Evolutionary conservation across 1,140 invertebrate species (phyloP), one percentile per base, ranked within the genome.

Genomic region (Formica exsecta): DNA sequence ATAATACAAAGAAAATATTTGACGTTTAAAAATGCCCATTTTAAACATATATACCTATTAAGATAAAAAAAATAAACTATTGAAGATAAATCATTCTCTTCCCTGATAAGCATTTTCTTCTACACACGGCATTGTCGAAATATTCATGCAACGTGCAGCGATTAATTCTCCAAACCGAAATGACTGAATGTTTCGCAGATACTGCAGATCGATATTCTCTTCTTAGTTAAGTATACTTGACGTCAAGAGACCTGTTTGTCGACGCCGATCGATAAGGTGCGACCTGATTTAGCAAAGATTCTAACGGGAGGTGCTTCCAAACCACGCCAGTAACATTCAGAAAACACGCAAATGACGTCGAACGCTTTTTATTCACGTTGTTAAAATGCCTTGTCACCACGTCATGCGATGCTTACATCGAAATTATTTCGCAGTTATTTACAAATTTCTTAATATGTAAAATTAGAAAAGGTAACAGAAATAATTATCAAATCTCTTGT

Each of bases 181-280:
- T 16, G 65, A 48, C 38, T 19, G 32, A 70, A 41, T 25, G 77
- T 57, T 64, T 84, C 65, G 38, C 57, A 25, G 57, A 87, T 76
- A 70, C 51, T 51, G 22, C 68, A 22, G 65, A 85, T 89, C 86
- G 71, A 89, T 83, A 80, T 32, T 61, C 16, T 70, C 64, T 87
- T 85, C 61, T 66, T 57, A 38, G 70, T 62, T 41, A 32, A 54
- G 54, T 54, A 61, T 19, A 62, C 38, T 48, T 65, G 48, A 66
- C 29, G 71, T 41, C 36, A 25, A 54, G 57, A 44, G 79, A 87
- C 61, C 68, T 6, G 79, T 61, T 76, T 68, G 86, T 76, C 86
- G 51, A 41, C 25, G 29, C 6, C 32, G 64, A 73, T 85, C 87
- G 86, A 88, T 85, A 87, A 87, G 44, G 54, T 32, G 61, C 71